These are phyloP conservation scores for Parotia lawesii DNA, from an alignment of 2,113 vertebrate species.

Conservation along the genomic window DNA sequence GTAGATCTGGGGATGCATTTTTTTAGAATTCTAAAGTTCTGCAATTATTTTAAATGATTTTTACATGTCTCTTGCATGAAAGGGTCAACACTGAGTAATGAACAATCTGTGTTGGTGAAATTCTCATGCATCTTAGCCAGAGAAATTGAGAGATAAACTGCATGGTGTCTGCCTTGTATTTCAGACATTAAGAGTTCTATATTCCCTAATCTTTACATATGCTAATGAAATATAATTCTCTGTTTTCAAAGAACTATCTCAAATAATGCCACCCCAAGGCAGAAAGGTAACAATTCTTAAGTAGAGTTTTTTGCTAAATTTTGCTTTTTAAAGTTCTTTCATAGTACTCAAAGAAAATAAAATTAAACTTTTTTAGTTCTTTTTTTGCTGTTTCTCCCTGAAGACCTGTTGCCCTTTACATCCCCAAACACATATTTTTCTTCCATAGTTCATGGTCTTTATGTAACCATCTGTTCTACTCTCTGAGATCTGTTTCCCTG, in stretches of 20 bases:
- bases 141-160: neutral
- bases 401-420: neutral
- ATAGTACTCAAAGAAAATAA: neutral
- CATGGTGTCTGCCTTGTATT: neutral
- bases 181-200: neutral
- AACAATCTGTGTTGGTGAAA: neutral
- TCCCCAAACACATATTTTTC: neutral
- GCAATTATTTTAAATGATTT: neutral
- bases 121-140: neutral
- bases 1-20: neutral
- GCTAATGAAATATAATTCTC: neutral
- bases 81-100: neutral
- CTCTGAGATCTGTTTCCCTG: neutral
- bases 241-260: neutral
- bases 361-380: neutral
- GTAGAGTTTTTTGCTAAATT: neutral
- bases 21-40: neutral
- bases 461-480: neutral
- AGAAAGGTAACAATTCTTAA: neutral
- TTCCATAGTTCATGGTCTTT: neutral
- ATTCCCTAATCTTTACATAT: neutral
- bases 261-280: neutral
- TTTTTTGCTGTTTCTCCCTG: neutral
- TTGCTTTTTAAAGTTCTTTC: neutral
- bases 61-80: neutral